These are phyloP conservation scores for Lucilia cuprina DNA, from an alignment of 1,140 invertebrate species.

Conservation along the genomic window DNA sequence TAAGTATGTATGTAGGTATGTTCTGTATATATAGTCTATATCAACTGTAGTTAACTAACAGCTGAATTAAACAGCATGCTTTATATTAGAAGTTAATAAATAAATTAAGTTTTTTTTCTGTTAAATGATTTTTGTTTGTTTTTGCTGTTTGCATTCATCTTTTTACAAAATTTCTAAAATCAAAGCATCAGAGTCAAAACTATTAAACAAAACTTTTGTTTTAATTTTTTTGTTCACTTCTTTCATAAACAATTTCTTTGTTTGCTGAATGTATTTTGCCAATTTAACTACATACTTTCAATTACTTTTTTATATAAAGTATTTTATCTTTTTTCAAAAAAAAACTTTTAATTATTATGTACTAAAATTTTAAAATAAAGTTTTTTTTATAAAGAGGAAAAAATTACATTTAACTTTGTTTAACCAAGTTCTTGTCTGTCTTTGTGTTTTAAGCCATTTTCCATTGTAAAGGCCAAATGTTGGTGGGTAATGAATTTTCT, in stretches of 20 bases:
- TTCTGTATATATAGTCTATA: not conserved
- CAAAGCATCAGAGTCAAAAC: not conserved
- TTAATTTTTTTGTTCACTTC: not conserved
- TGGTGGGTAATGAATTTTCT: not conserved
- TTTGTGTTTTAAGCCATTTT: not conserved
- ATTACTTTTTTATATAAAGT: not conserved
- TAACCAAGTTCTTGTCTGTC: not conserved
- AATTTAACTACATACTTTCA: not conserved
- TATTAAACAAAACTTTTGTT: not conserved
- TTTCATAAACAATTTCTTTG: not conserved
- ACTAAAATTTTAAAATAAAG: not conserved
- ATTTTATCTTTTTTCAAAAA: not conserved
- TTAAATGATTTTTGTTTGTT: not conserved
- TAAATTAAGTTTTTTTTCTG: not conserved
- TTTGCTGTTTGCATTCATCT: not conserved
- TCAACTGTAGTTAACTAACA: not conserved
- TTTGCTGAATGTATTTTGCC: not conserved
- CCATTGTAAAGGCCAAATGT: not conserved
- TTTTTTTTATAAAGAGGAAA: not conserved
- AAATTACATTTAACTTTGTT: conserved; percentile 30
- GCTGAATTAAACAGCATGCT: not conserved
- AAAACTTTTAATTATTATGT: not conserved
- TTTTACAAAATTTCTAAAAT: not conserved
- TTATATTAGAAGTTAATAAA: not conserved
- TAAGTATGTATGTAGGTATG: not conserved